Conservation (phyloP, 1,140 invertebrate genomes). For the Zaprionus inermis region DNA sequence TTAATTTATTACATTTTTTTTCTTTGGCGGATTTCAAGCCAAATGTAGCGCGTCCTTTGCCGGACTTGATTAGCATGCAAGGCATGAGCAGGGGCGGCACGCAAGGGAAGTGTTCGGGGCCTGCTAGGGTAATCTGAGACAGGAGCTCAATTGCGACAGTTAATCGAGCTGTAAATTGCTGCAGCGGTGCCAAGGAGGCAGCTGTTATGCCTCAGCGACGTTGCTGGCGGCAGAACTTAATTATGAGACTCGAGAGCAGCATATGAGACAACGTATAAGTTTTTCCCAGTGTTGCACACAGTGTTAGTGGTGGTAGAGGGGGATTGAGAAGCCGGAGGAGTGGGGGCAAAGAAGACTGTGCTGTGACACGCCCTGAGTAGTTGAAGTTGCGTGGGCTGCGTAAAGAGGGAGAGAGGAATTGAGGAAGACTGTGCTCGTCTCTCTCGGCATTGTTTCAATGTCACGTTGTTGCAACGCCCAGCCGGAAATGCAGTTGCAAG, state of each 20-base stretch:
- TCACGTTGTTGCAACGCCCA: slow-evolving; percentile 50
- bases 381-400: not conserved
- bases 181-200: not conserved
- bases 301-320: too few species aligned
- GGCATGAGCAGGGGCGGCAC: not conserved
- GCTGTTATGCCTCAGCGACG: slow-evolving; percentile 54
- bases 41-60: not conserved
- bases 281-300: not conserved
- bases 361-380: not conserved
- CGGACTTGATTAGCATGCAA: slow-evolving; percentile 1
- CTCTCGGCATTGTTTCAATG: slow-evolving; percentile 72
- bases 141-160: slow-evolving; percentile 66
- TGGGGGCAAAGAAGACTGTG: not conserved
- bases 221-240: slow-evolving; percentile 70
- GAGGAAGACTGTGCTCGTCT: not conserved
- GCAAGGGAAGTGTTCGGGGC: not conserved
- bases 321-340: too few species aligned
- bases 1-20: slow-evolving; percentile 2
- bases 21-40: not conserved
- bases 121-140: slow-evolving; percentile 58
- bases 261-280: slow-evolving; percentile 42
- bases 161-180: slow-evolving; percentile 80
- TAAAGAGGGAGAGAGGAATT: not conserved
- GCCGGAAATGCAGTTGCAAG: slow-evolving; percentile 47
- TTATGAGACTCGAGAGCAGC: slow-evolving; percentile 59